phyloP scores from a whole-genome alignment of 2,888 invertebrate genomes.

The Eupithecia inturbata region DNA sequence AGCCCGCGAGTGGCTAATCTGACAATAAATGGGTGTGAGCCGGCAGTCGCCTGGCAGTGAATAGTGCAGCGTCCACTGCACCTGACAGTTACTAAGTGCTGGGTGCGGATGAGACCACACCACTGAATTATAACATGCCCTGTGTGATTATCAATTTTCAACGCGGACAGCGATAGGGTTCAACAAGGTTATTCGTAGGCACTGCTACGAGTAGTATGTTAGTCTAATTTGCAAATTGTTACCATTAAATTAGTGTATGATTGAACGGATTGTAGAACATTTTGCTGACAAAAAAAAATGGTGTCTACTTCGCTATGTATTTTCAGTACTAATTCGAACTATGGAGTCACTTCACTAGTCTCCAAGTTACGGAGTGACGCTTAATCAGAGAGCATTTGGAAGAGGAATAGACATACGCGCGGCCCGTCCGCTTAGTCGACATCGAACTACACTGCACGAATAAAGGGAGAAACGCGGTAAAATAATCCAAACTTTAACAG shows the following conservation, averaged over 20 bases:
- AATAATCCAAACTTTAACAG: not conserved
- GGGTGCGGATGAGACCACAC: slow-evolving; percentile 66
- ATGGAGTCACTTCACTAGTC: slow-evolving; percentile 4
- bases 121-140: slow-evolving; percentile 61
- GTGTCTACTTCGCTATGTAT: not conserved
- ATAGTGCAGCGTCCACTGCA: slow-evolving; percentile 65
- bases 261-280: not conserved
- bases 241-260: not conserved
- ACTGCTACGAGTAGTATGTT: not conserved
- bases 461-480: not conserved
- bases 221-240: too few relatives aligned
- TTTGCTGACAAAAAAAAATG: not conserved
- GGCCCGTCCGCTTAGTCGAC: slow-evolving; percentile 29
- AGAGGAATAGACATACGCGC: slow-evolving; percentile 41
- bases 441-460: not conserved
- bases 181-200: not conserved
- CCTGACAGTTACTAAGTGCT: slow-evolving; percentile 72
- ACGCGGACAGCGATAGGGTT: slow-evolving; percentile 14
- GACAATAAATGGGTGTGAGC: slow-evolving; percentile 62
- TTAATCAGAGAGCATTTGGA: slow-evolving; percentile 8
- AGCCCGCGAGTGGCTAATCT: slow-evolving; percentile 58
- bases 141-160: slow-evolving; percentile 50
- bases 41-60: slow-evolving; percentile 53
- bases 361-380: slow-evolving; percentile 4
- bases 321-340: not conserved